Base-by-base conservation (phyloP, 1,140 invertebrate genomes). In the Rhysida immarginata region DNA sequence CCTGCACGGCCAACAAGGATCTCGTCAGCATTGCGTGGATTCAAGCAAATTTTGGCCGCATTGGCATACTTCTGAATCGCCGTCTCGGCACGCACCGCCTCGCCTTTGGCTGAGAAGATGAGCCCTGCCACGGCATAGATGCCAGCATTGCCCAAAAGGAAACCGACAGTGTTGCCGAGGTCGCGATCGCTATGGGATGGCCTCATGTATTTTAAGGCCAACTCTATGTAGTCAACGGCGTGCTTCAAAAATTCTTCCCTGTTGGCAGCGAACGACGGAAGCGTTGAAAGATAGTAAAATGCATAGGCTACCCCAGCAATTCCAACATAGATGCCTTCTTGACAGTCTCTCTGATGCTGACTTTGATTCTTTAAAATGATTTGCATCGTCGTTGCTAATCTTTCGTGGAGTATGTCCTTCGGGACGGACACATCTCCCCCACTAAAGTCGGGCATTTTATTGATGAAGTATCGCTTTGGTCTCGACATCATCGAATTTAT, bases 1-100 rank as follows among this genome's bases (percentile, higher is more conserved):
- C 87, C 85, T 35, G 85, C 79, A 57, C 87, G 74, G 0, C 87
- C 87, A 3, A 89, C 84, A 61, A 90, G 81, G 18, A 90, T 72
- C 66, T 91, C 87, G 71, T 91, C 85, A 25, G 82, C 82, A 24
- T 85, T 86, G 69, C 76, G 77, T 60, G 29, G 29, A 35, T 5
- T 5, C 5, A 35, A 5, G 16, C 29, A 35, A 16, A 35, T 35
- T 16, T 5, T 5, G 16, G 29, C 29, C 16, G 29, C 29, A 35
- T 35, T 16, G 5, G 29, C 29, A 35, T 35, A 35, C 16, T 35
- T 35, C 29, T 35, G 5, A 35, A 35, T 16, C 5, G 29, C 29
- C 29, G 16, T 35, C 29, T 35, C n/a, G n/a, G n/a, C n/a, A n/a
- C n/a, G n/a, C n/a, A n/a, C n/a, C n/a, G n/a, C n/a, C n/a, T n/a